Base-by-base conservation (phyloP, 1,140 invertebrate species). In the Halictus rubicundus region DNA sequence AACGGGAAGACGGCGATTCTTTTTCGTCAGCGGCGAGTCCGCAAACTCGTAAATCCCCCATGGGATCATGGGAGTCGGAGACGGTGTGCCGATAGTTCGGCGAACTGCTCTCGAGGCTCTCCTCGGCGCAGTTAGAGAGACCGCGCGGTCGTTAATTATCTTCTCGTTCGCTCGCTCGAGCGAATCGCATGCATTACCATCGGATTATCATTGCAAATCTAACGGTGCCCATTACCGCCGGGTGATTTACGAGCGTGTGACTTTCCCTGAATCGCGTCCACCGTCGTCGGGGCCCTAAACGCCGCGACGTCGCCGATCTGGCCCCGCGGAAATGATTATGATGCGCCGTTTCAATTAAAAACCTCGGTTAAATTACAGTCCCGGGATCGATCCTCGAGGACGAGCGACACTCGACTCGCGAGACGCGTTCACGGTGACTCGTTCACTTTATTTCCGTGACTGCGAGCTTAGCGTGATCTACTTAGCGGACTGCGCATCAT, bases 151-250 rank as follows among this genome's bases (percentile, higher is more conserved):
- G 80, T 84, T 88, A 88, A 88, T 88, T 88, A 88, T 88, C 75
- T 88, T 84, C 79, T 86, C 68, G 71, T 82, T 82, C 71, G 72
- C 54, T 74, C 72, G 77, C 52, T 85, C 83, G 68, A 81, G 49
- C 74, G 75, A 88, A 87, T 88, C 84, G 82, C 79, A 86, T 83
- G 81, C 72, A 88, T 88, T 88, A 88, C 82, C 87, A 85, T 87
- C 46, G 69, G 71, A 88, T 87, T 88, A 87, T 87, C 87, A 82
- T 88, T 87, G 87, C 87, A 84, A 87, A 87, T 88, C 85, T 87
- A 88, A 88, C 82, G 83, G 84, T 85, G 78, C 78, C 68, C 71
- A 72, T 88, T 82, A 75, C 78, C 75, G 68, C 57, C 27, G n/a
- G 32, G 73, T 88, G 87, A 88, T 88, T 88, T 88, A 88, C 80